phyloP scores from a whole-genome alignment of 2,888 invertebrate genomes.

The Thysanoteuthis rhombus region DNA sequence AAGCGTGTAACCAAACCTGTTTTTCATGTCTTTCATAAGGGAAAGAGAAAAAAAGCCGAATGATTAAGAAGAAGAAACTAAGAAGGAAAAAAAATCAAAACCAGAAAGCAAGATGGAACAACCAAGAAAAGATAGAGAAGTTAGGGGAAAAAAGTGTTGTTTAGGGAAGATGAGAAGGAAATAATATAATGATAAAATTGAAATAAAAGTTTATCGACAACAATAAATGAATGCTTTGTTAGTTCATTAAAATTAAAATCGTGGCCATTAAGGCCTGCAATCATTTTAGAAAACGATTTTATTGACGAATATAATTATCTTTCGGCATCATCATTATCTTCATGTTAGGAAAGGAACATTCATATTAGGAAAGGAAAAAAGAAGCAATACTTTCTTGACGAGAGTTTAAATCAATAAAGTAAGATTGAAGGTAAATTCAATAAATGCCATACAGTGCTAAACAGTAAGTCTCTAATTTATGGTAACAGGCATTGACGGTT shows the following conservation, averaged over 20 bases:
- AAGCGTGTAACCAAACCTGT: too few species aligned
- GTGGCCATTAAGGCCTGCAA: neutral
- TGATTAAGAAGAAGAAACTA: too few species aligned
- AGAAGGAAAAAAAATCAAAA: too few species aligned
- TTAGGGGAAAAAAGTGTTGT: too few species aligned
- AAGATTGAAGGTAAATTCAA: neutral
- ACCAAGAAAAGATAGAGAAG: too few species aligned
- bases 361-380: neutral
- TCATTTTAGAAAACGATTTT: neutral
- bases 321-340: neutral
- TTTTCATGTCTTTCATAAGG: too few species aligned
- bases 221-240: too few species aligned
- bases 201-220: too few species aligned
- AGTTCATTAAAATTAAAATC: neutral
- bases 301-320: neutral
- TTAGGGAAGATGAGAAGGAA: too few species aligned
- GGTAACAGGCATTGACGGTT: neutral
- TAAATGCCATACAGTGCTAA: neutral
- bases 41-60: too few species aligned
- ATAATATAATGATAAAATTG: too few species aligned
- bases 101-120: too few species aligned
- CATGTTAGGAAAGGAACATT: neutral
- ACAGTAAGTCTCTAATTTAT: neutral
- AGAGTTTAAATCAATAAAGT: neutral
- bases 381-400: neutral